phyloP scores from a whole-genome alignment of 2,113 vertebrate species.

The Edolisoma coerulescens region DNA sequence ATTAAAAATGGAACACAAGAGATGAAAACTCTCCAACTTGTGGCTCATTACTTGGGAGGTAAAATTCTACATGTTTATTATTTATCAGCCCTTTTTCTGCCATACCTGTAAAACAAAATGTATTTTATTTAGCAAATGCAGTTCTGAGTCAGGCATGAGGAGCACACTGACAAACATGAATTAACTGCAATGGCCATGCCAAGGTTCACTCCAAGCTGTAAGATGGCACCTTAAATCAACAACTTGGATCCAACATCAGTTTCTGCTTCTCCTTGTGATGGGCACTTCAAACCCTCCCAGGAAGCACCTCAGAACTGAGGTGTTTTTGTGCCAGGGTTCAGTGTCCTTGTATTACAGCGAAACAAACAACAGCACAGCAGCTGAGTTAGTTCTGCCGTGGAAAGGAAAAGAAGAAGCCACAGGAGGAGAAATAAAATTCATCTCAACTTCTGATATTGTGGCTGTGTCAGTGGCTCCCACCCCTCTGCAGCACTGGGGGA shows the following conservation, averaged over 20 bases:
- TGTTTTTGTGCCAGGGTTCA: neutral
- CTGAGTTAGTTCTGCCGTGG: neutral
- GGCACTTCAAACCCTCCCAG: neutral
- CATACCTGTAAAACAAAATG: neutral
- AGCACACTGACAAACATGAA: neutral
- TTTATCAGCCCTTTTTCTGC: neutral
- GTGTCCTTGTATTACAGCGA: neutral
- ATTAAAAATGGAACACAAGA: neutral
- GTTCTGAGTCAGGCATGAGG: fast-evolving
- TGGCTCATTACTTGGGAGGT: neutral
- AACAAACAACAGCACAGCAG: neutral
- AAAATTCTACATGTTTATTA: fast-evolving
- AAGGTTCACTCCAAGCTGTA: neutral
- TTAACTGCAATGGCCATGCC: neutral
- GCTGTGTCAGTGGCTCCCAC: neutral
- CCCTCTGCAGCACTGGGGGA: neutral
- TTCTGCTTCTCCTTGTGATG: neutral
- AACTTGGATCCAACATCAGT: neutral
- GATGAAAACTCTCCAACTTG: neutral
- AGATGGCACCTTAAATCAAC: neutral
- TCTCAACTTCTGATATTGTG: neutral
- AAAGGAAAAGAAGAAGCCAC: neutral
- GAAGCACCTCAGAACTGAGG: neutral
- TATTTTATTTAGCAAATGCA: neutral
- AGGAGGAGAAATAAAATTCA: neutral